Base-by-base conservation (phyloP, 2,113 vertebrate species). In the Orientallactaga bullata region DNA sequence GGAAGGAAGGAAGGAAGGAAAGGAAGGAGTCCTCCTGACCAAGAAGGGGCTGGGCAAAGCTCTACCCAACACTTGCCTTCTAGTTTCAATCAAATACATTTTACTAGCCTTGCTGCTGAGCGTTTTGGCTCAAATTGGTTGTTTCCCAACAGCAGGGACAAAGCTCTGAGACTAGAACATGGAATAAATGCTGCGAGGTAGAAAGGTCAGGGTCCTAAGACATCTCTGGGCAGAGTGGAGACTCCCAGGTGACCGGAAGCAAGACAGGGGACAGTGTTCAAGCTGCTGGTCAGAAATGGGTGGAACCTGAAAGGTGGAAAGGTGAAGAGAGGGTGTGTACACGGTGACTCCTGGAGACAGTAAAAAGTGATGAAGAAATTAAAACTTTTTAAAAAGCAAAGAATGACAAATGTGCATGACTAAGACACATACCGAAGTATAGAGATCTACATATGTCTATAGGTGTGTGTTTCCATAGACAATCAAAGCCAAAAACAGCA, bases 51-150 rank as follows among this genome's bases (percentile, higher is more conserved):
- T 32, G 10, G 42, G 51, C 79, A 42, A 68, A 2, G 24, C 17
- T 72, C 74, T 13, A 24, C 17, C 65, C 5, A 9, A 47, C 55
- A 51, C 5, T 35, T 39, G 20, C 74, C 26, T 72, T 78, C 63
- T 8, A 60, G 39, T 77, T 96, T 85, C 92, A 74, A 77, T 73
- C 76, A 63, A 88, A 32, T 30, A 65, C 35, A 81, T 71, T 81
- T 47, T 65, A 7, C 60, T 47, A 85, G 42, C 82, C 71, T 42
- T 24, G 32, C 51, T 86, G 68, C 13, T 30, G 85, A 80, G 7
- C 37, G 21, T 65, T 77, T 93, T 30, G 32, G 71, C 61, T 88
- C 68, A 85, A 68, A 78, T 51, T 24, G 51, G 37, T 63, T 61
- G 51, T 79, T 94, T 72, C 58, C 73, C 63, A 93, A 68, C 28